phyloP scores from a whole-genome alignment of 2,113 vertebrate species.

The Leuciscus idus region DNA sequence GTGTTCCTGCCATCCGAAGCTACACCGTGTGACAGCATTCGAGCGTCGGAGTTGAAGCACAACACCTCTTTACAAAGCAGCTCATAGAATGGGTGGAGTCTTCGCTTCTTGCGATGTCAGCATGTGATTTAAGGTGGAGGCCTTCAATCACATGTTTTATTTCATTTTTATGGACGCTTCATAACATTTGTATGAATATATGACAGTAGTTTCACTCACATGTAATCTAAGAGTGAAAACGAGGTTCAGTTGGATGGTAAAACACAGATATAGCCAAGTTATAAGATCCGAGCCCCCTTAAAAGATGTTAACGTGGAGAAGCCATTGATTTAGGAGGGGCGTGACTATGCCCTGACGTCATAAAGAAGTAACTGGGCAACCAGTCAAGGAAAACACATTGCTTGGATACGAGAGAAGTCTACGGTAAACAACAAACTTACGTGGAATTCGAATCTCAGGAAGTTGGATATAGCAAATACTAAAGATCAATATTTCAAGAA shows the following conservation, averaged over 20 bases:
- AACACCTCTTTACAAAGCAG: constrained; percentile 65
- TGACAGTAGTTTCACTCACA: neutral
- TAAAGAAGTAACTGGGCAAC: constrained; percentile 68
- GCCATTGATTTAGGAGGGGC: constrained; percentile 58
- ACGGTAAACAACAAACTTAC: constrained; percentile 58
- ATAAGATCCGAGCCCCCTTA: constrained; percentile 68
- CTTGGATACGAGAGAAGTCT: constrained; percentile 65
- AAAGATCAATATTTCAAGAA: neutral
- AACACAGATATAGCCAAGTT: neutral
- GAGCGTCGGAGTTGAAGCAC: constrained; percentile 57
- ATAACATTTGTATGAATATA: too few relatives aligned
- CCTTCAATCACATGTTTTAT: neutral
- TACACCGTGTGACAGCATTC: constrained; percentile 31
- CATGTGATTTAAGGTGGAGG: constrained; percentile 76
- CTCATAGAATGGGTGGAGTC: constrained; percentile 70
- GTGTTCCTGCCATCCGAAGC: constrained; percentile 17
- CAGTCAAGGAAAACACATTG: constrained; percentile 71
- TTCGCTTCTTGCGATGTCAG: constrained; percentile 70
- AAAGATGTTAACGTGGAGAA: constrained; percentile 59
- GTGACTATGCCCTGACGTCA: constrained; percentile 68
- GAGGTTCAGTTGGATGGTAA: neutral
- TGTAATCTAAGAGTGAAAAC: neutral
- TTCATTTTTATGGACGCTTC: neutral
- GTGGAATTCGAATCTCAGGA: constrained; percentile 27
- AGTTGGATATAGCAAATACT: neutral